Conservation (phyloP, 2,888 invertebrate genomes). For the Sthenelais limicola region DNA sequence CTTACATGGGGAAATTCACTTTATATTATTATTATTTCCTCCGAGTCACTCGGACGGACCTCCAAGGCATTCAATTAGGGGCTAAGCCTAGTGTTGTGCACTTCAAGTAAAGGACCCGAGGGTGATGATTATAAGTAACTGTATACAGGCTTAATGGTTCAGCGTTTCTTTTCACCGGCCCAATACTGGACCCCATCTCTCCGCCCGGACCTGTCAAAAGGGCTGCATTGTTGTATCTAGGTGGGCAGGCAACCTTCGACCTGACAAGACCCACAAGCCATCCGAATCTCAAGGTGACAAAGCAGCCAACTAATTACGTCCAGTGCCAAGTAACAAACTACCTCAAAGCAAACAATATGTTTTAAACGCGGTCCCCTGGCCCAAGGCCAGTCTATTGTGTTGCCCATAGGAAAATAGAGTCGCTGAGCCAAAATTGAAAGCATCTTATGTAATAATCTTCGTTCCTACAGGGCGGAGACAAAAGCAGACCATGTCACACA, state of each 20-base stretch:
- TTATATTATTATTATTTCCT: too few species aligned
- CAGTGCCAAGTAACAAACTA: slow-evolving; percentile 29
- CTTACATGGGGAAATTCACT: too few species aligned
- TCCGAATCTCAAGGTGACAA: slow-evolving; percentile 30
- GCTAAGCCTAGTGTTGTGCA: background rate
- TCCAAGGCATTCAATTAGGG: slow-evolving; percentile 18
- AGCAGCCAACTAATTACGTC: slow-evolving; percentile 19
- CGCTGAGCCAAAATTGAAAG: slow-evolving; percentile 16
- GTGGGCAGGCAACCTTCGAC: background rate
- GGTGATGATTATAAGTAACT: slow-evolving; percentile 37
- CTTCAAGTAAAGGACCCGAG: background rate
- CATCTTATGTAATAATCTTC: slow-evolving; percentile 1
- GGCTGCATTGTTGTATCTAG: too few species aligned
- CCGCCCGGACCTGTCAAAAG: slow-evolving; percentile 33
- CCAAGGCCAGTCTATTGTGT: background rate
- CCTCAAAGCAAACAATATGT: slow-evolving; percentile 32
- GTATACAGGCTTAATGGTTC: slow-evolving; percentile 35
- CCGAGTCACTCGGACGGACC: slow-evolving; percentile 15
- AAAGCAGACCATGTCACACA: background rate
- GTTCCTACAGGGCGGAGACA: background rate
- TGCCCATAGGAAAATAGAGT: slow-evolving; percentile 24
- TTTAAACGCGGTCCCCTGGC: slow-evolving; percentile 35
- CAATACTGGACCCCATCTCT: background rate
- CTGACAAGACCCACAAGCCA: slow-evolving; percentile 5
- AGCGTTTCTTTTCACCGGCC: slow-evolving; percentile 12